phyloP scores from a whole-genome alignment of 2,797 vertebrate genomes.

The Phyllotis vaccarum region DNA sequence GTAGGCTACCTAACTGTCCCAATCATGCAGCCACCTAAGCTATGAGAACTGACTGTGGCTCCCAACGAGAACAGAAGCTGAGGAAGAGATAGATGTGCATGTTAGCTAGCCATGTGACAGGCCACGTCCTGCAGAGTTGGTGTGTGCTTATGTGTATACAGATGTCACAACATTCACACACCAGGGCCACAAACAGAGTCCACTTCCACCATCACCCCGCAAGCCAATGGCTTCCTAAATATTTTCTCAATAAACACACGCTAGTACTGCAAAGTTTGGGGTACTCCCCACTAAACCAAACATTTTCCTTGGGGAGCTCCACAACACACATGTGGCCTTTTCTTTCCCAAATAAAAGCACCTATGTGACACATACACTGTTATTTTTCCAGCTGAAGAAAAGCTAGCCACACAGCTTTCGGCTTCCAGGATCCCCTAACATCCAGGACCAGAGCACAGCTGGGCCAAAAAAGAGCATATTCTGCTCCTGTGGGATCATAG shows the following conservation, averaged over 20 bases:
- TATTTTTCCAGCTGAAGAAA: not conserved
- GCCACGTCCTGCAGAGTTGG: not conserved
- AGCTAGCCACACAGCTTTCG: too few species aligned
- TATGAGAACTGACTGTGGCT: not conserved
- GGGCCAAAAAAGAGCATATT: not conserved
- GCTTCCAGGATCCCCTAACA: not conserved
- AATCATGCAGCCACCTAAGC: not conserved
- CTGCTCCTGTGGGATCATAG: fast-evolving
- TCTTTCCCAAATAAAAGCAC: not conserved
- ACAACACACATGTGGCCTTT: not conserved
- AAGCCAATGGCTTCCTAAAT: not conserved
- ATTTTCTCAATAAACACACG: not conserved
- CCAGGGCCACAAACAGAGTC: not conserved
- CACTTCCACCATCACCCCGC: not conserved
- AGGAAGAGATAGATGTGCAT: not conserved
- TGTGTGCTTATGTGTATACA: fast-evolving
- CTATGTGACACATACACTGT: too few species aligned
- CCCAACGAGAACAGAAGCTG: not conserved
- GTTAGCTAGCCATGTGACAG: not conserved
- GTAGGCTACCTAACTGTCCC: not conserved
- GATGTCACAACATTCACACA: not conserved
- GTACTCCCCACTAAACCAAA: not conserved
- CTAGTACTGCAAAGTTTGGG: fast-evolving
- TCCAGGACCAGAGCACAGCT: not conserved
- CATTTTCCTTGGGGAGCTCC: not conserved